Evolutionary conservation across 1,140 invertebrate species (phyloP).

Genomic region (Microplitis demolitor): DNA sequence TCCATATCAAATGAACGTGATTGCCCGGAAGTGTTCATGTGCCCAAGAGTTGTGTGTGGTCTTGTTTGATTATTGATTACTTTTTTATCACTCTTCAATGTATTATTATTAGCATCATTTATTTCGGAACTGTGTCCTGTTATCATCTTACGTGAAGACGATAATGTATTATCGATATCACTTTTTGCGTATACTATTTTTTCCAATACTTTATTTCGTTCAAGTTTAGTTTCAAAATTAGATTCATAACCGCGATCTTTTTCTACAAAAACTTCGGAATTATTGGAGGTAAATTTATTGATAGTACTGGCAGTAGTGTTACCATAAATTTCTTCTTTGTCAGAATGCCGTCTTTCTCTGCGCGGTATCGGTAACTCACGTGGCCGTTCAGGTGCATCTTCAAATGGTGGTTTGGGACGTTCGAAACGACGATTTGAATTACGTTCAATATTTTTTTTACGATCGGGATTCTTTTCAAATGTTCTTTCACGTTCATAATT

Average conservation of each 20-base stretch:
- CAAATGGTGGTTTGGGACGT: constrained; percentile 53
- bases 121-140: constrained; percentile 48
- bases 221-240: constrained; percentile 59
- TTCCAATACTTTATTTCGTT: constrained; percentile 53
- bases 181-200: constrained; percentile 26
- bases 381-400: constrained; percentile 57
- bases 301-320: constrained; percentile 38
- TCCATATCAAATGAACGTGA: constrained; percentile 56
- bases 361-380: constrained; percentile 30
- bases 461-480: constrained; percentile 49
- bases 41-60: constrained; percentile 52
- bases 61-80: constrained; percentile 24
- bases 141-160: constrained; percentile 22
- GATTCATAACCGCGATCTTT: constrained; percentile 59
- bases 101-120: constrained; percentile 67
- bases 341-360: constrained; percentile 50
- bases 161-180: neutral
- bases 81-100: constrained; percentile 50
- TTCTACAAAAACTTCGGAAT: constrained; percentile 36
- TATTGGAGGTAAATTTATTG: constrained; percentile 17
- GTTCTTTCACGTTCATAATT: constrained; percentile 35
- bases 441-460: constrained; percentile 43
- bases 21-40: constrained; percentile 40
- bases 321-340: constrained; percentile 58
- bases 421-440: constrained; percentile 47